A percentile compares a stretch with the other conserved stretches of the same genome.
phyloP scores from a whole-genome alignment of 2,797 vertebrate genomes.

The Sciurus vulgaris region DNA sequence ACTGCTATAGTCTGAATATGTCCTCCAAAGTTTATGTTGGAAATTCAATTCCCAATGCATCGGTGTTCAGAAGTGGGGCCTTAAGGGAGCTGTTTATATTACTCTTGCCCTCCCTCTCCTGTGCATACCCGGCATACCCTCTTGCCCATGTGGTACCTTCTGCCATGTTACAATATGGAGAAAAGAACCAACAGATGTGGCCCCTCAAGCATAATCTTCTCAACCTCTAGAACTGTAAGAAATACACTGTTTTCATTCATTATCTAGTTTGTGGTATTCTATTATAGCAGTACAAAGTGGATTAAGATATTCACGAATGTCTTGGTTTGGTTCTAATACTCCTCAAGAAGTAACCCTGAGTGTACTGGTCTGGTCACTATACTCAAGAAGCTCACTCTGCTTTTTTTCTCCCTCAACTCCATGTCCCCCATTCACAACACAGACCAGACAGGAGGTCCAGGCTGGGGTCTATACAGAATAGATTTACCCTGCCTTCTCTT shows the following conservation, averaged over 20 bases:
- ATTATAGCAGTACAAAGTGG: background rate
- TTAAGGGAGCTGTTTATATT: background rate
- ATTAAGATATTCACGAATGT: background rate
- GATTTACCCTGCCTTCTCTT: background rate
- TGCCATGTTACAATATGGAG: background rate
- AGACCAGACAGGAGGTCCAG: background rate
- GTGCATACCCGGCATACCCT: too few species aligned
- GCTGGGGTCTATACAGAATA: background rate
- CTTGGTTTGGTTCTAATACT: constrained; percentile 43
- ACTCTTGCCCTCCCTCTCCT: background rate
- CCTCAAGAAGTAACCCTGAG: constrained; percentile 37
- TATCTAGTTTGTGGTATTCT: background rate
- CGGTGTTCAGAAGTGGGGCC: background rate
- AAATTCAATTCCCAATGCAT: background rate
- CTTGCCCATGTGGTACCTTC: too few species aligned
- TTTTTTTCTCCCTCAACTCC: background rate
- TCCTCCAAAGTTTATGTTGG: background rate
- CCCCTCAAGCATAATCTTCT: background rate
- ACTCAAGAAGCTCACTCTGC: background rate
- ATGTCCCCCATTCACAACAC: background rate
- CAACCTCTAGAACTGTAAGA: background rate
- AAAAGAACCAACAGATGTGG: background rate
- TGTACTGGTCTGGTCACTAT: background rate
- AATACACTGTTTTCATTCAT: background rate
- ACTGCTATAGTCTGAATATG: background rate